Base-by-base conservation (phyloP, 2,888 invertebrate species). In the Abrostola tripartita region DNA sequence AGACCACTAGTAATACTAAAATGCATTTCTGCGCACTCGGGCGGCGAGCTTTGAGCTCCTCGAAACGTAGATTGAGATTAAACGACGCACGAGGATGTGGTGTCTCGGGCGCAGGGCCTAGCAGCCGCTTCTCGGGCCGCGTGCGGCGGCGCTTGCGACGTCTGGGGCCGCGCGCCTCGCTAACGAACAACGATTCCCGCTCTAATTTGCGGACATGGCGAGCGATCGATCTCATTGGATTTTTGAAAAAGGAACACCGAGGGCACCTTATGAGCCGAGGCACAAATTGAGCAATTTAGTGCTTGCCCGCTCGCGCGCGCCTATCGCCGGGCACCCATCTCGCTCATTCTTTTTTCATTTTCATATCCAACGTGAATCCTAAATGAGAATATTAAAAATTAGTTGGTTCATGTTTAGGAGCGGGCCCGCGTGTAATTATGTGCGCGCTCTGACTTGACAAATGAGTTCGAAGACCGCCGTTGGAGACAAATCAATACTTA, bases 271-370 rank as follows among this genome's bases (percentile, higher is more conserved):
- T 90, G 91, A 88, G 88, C 85, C 81, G 82, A 85, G 81, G 87
- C 92, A 92, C 94, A 93, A 94, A 94, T 94, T 94, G 94, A 94
- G 93, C 92, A 93, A 94, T 94, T 93, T 90, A 88, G 83, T 88
- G 90, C 90, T 85, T 72, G 77, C 91, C 81, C 83, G 85, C 87
- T 92, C 87, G 68, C 85, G 68, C 90, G 65, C 79, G 65, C 71
- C 70, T 78, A 79, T 79, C 79, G 40, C 66, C 56, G 52, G 47
- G 63, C 65, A 52, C 67, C 84, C 79, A 78, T 90, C 89, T 87
- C 88, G 69, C 69, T 89, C 84, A n/a, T 54, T 58, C 74, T 78
- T 82, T 71, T 72, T 72, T 61, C 71, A 72, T 72, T 72, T 75
- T 83, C 82, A 86, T 84, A 84, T 82, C 65, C 65, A 82, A 78